Conservation (phyloP, 2,888 invertebrate genomes). For the Bibio marci region DNA sequence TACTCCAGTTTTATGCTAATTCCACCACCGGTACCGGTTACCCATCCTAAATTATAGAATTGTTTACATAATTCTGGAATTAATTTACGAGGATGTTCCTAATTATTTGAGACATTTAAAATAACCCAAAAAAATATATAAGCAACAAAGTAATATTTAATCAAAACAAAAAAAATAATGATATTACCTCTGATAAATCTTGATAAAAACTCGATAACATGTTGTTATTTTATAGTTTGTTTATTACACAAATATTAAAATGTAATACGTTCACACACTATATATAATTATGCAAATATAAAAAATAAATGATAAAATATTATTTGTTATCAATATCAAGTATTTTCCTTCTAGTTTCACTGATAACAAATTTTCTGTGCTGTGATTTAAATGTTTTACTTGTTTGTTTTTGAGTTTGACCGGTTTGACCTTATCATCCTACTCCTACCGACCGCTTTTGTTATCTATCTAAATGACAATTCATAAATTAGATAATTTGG, state of each 20-base stretch:
- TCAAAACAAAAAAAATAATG: constrained; percentile 2
- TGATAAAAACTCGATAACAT: constrained; percentile 24
- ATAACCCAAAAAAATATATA: not conserved
- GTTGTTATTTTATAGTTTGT: not conserved
- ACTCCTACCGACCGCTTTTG: no score
- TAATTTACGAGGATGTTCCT: constrained; percentile 64
- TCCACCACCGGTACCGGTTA: constrained; percentile 91
- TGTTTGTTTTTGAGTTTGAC: no score
- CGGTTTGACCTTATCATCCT: no score
- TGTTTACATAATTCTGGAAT: constrained; percentile 81
- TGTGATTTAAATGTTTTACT: no score
- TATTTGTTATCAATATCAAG: no score
- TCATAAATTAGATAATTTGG: no score
- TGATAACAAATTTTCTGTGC: no score
- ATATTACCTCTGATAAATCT: constrained; percentile 19
- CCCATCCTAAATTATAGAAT: constrained; percentile 91
- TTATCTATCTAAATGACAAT: no score
- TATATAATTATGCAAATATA: no score
- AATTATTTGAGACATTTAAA: no score
- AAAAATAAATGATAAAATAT: no score
- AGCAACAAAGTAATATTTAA: not conserved
- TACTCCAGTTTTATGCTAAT: constrained; percentile 79
- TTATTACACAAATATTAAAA: not conserved
- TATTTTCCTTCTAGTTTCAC: no score
- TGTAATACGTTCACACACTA: not conserved